Base-by-base conservation (phyloP, 1,140 invertebrate species). In the Trialeurodes vaporariorum region DNA sequence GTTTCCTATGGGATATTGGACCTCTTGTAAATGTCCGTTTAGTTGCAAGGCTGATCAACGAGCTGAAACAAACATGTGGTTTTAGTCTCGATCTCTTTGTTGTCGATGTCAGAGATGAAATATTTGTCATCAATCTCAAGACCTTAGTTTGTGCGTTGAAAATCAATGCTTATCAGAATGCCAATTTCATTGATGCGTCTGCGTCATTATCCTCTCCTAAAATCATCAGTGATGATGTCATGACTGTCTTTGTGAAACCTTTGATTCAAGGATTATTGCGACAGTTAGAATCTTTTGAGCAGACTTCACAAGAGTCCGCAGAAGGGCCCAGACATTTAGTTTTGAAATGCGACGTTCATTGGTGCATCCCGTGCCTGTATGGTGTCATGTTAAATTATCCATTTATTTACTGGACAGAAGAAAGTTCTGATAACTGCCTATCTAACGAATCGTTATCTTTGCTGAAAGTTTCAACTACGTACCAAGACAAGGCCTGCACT, bases 1-100 rank as follows among this genome's bases (percentile, higher is more conserved):
- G 70, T 60, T 74, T 63, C 64, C 40, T 74, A 25, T 73, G 72
- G 72, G 72, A 74, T 68, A 11, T 71, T 24, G 65, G 68, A 25
- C 27, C 66, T 25, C n/a, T 13, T 27, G 26, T 67, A 22, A 26
- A 58, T 0, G 27, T 34, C 25, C 12, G 25, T 23, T 49, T 27
- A 26, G 27, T 71, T 49, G 25, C n/a, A 2, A 27, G 26, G 27
- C 27, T 69, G 23, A 25, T 72, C 2, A n/a, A 22, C 26, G 22
- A 63, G n/a, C 68, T 72, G 26, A 70, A 67, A 61, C 1, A 61
- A 63, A 1, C 58, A 59, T 59, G 66, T 22, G 12, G 67, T 23
- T 24, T 72, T 25, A 49, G 21, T 22, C n/a, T 24, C 27, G 22
- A 69, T 60, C 27, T 72, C 0, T 27, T 24, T 40, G 40, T 69